These are phyloP conservation scores for Echinometra lucunter DNA, from an alignment of 53 echinoderm and acorn worm species.

Conservation along the genomic window DNA sequence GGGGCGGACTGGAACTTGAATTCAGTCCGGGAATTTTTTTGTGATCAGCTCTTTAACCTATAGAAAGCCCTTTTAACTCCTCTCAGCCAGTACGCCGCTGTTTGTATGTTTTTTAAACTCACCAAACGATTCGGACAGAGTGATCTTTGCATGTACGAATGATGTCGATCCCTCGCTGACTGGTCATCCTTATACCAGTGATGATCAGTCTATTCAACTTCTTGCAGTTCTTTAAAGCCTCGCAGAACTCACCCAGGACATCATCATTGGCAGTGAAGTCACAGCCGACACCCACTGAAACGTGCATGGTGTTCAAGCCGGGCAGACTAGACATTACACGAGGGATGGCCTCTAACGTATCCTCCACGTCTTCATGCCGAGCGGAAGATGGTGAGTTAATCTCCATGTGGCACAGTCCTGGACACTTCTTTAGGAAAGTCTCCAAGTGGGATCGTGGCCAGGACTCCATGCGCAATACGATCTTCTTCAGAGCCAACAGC, in stretches of 20 bases:
- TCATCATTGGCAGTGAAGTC: slow-evolving; percentile 4
- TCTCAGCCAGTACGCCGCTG: too few relatives aligned
- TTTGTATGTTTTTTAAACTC: not conserved
- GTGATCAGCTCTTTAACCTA: too few relatives aligned
- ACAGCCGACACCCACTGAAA: slow-evolving; percentile 51
- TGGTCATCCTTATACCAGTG: slow-evolving; percentile 47
- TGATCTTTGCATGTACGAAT: not conserved
- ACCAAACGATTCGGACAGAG: slow-evolving; percentile 31
- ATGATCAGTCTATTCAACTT: not conserved
- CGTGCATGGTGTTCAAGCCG: slow-evolving; percentile 21
- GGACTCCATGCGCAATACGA: not conserved
- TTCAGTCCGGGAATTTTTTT: too few relatives aligned
- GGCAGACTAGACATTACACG: slow-evolving; percentile 5
- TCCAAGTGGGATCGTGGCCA: slow-evolving; percentile 39
- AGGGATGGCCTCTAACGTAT: not conserved
- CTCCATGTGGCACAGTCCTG: slow-evolving; percentile 14
- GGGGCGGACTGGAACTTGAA: too few relatives aligned
- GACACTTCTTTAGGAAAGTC: slow-evolving; percentile 55
- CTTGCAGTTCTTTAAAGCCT: slow-evolving; percentile 24
- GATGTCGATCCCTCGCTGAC: slow-evolving; percentile 28
- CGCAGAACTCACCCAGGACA: not conserved
- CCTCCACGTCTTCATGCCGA: slow-evolving; percentile 1
- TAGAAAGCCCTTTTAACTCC: too few relatives aligned
- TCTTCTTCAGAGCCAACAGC: slow-evolving; percentile 25
- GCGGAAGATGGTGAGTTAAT: slow-evolving; percentile 27